Conservation (phyloP, 2,888 invertebrate genomes). For the Epistrophella euchroma region DNA sequence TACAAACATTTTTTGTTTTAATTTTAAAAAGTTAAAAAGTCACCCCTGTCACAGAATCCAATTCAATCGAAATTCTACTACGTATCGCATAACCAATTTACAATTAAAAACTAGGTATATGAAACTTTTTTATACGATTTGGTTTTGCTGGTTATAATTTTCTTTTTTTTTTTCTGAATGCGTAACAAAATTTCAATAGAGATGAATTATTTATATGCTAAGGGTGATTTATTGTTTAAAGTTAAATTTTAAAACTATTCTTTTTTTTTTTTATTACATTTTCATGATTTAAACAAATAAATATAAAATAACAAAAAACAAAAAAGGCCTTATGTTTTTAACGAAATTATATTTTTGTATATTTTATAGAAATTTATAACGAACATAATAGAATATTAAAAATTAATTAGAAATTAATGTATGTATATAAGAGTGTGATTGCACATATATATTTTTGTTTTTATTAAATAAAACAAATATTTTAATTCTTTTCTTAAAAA, state of each 20-base stretch:
- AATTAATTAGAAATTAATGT: slow-evolving; percentile 50
- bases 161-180: background rate
- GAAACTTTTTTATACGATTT: background rate
- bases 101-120: background rate
- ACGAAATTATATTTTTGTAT: slow-evolving; percentile 30
- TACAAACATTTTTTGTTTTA: background rate
- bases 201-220: background rate
- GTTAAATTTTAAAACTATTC: background rate
- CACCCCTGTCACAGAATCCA: background rate
- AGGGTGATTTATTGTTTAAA: background rate
- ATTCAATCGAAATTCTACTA: background rate
- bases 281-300: slow-evolving; percentile 15
- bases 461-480: slow-evolving; percentile 27
- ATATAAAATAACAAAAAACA: slow-evolving; percentile 28
- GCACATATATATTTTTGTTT: slow-evolving; percentile 58
- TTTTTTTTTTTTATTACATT: slow-evolving; percentile 1
- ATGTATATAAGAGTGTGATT: slow-evolving; percentile 57
- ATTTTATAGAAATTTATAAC: slow-evolving; percentile 61
- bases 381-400: slow-evolving; percentile 41
- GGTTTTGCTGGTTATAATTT: background rate
- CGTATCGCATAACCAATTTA: background rate
- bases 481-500: slow-evolving; percentile 21
- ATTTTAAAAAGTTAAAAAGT: background rate
- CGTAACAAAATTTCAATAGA: slow-evolving; percentile 12
- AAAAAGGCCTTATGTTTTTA: slow-evolving; percentile 14